Conservation (phyloP, 2,113 vertebrate species). For the Sturnus vulgaris region DNA sequence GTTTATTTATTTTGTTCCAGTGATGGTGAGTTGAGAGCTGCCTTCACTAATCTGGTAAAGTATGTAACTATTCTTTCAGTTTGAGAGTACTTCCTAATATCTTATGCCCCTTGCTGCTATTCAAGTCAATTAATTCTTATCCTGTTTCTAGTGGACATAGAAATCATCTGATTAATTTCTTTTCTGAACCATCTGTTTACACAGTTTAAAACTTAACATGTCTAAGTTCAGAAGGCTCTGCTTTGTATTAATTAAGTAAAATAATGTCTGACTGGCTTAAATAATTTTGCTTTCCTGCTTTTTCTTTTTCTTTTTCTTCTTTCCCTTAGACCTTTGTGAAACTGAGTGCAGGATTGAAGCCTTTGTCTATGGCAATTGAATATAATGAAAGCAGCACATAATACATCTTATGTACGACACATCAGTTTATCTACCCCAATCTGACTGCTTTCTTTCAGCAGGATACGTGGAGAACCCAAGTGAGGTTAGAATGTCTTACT, state of each 20-base stretch:
- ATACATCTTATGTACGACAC: not conserved
- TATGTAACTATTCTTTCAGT: not conserved
- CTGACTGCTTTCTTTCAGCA: not conserved
- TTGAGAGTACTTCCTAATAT: not conserved
- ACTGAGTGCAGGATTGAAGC: not conserved
- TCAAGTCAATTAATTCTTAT: not conserved
- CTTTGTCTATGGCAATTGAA: not conserved
- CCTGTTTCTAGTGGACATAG: not conserved
- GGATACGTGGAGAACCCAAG: not conserved
- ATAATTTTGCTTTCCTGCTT: not conserved
- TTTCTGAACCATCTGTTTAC: not conserved
- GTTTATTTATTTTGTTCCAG: not conserved
- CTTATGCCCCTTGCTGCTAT: not conserved
- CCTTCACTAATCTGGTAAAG: not conserved
- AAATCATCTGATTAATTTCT: not conserved
- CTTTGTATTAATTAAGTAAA: not conserved
- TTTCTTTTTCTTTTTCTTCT: not conserved
- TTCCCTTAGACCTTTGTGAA: not conserved
- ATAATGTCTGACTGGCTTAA: not conserved
- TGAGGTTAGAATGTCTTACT: not conserved
- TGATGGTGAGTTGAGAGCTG: not conserved
- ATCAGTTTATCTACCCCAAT: not conserved
- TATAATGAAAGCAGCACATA: not conserved
- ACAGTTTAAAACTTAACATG: not conserved
- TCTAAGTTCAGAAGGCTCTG: not conserved